phyloP scores from a whole-genome alignment of 2,113 vertebrate genomes.

The Turnix velox region DNA sequence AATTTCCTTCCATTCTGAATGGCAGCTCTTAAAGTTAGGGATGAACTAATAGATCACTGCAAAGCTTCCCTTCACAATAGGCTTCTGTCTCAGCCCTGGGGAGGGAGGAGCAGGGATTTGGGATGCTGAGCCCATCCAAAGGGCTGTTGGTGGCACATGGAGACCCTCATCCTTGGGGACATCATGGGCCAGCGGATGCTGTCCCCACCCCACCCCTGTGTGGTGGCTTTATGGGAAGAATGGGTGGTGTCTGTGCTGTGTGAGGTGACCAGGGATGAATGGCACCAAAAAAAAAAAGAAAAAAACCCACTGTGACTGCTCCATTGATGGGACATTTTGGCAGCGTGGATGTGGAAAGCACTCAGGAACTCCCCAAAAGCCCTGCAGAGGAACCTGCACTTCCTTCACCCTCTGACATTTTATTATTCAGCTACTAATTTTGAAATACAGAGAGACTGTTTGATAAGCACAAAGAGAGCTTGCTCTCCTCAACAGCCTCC shows the following conservation, averaged over 20 bases:
- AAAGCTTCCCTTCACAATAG: background rate
- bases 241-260: background rate
- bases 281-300: slow-evolving; percentile 11
- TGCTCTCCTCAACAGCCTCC: background rate
- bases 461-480: background rate
- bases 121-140: background rate
- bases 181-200: slow-evolving; percentile 31
- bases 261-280: background rate
- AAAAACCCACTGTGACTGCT: slow-evolving; percentile 3
- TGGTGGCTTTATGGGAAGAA: slow-evolving; percentile 30
- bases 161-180: background rate
- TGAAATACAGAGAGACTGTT: background rate
- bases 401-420: slow-evolving; percentile 60
- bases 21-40: slow-evolving; percentile 61
- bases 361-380: slow-evolving; percentile 39
- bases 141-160: background rate
- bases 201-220: background rate
- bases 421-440: slow-evolving; percentile 35
- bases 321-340: slow-evolving; percentile 13
- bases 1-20: slow-evolving; percentile 40
- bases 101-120: background rate
- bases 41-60: slow-evolving; percentile 66
- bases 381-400: slow-evolving; percentile 50
- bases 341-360: slow-evolving; percentile 45
- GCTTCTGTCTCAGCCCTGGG: background rate